Evolutionary conservation across 2,113 vertebrate species (phyloP).

Genomic region (Oophaga pumilio): DNA sequence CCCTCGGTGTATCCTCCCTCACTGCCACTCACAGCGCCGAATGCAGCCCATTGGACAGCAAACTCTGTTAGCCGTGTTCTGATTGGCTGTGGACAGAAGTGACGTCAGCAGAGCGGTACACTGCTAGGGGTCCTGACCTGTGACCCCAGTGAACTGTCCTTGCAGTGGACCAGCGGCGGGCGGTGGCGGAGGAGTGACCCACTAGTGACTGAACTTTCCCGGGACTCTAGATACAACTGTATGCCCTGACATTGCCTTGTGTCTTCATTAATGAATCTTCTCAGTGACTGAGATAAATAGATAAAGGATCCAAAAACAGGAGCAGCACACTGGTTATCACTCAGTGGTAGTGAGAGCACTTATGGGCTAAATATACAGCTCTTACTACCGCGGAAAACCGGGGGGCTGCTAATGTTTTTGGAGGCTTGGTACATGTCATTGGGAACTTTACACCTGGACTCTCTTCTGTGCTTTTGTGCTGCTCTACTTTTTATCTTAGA

Average conservation of each 20-base stretch:
- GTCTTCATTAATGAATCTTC: not conserved
- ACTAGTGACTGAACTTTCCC: too few relatives aligned
- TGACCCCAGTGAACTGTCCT: not conserved
- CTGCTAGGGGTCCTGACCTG: not conserved
- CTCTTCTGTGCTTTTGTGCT: too few relatives aligned
- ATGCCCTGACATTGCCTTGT: too few relatives aligned
- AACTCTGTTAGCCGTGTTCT: not conserved
- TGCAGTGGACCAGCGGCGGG: fast-evolving
- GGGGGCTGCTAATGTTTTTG: too few relatives aligned
- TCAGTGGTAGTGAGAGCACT: too few relatives aligned
- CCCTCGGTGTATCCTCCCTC: constrained; percentile 59
- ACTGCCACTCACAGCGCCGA: constrained; percentile 65
- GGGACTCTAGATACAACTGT: not conserved
- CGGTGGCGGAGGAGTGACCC: not conserved
- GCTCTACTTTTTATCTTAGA: too few relatives aligned
- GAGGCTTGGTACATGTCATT: too few relatives aligned
- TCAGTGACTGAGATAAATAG: not conserved
- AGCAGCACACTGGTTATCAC: too few relatives aligned
- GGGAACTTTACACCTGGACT: too few relatives aligned
- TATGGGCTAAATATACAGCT: too few relatives aligned
- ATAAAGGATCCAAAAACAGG: too few relatives aligned
- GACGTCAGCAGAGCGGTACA: constrained; percentile 6
- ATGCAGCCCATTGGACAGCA: constrained; percentile 63
- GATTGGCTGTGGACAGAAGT: constrained; percentile 61
- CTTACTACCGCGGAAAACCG: too few relatives aligned